Evolutionary conservation across 1,140 invertebrate genomes (phyloP), one percentile per base, ranked within the genome.

Genomic region (Hycleus phaleratus): DNA sequence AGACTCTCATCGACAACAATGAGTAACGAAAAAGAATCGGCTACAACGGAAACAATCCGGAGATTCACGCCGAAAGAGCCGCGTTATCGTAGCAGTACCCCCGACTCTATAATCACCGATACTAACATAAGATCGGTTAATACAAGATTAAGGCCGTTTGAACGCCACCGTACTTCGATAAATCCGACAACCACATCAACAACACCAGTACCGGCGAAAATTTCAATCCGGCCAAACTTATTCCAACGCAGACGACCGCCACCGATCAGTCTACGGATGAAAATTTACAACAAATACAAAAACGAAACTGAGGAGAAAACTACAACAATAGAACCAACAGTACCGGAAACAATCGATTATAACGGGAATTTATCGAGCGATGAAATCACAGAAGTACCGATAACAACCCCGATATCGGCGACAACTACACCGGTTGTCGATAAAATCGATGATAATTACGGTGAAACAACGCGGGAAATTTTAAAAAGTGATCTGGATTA

Each of bases 41-140:
- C 66, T 11, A 60, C 38, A 44, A 52, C 58, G 24, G 62, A 61
- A 73, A 2, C 60, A 26, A 40, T 61, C 52, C 11, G 78, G 42
- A 63, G 60, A 56, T 73, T 73, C 49, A 61, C 60, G 48, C 72
- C 72, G 0, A 72, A 73, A 66, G 67, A 71, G 12, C 68, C 68
- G 1, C 61, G 71, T 43, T 60, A 67, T 53, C 40, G 32, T 46
- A 26, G 42, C 46, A 51, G 7, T 38, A 40, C 38, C 12, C 57
- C 49, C 1, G 54, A 62, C 12, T 39, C 56, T 24, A 60, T 60
- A 26, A 63, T 62, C 7, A 65, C 65, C 7, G 67, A 66, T 45
- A 68, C 64, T 38, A 59, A 58, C 24, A 56, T 69, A 3, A 68
- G 64, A 56, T 49, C 67, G 10, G 60, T 68, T 3, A 72, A 71